Base-by-base conservation (phyloP, 2,797 vertebrate species). In the Coilia nasus region DNA sequence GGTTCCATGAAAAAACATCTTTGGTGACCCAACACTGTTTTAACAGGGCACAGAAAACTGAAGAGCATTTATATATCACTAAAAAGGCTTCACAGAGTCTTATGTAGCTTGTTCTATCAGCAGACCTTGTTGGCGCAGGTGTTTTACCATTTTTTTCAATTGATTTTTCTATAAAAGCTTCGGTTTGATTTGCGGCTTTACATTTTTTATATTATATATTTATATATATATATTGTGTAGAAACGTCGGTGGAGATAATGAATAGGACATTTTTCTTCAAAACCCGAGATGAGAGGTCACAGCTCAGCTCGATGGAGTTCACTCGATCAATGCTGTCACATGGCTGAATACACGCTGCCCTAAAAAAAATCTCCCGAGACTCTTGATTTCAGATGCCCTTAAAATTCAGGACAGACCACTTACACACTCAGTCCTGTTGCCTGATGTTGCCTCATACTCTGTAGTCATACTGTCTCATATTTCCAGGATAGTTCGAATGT, bases 381-480 rank as follows among this genome's bases (percentile, higher is more conserved):
- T 44, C 31, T 41, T 78, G 17, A 78, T 78, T 75, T 31, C 4
- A 75, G 64, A 75, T 75, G 12, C 28, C 64, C 23, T 71, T 71
- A 71, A 15, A 15, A 71, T 75, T 75, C 28, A 75, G 15, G 28
- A 75, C 64, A 75, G 67, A 75, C 14, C 67, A 75, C 28, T 75
- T 35, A 71, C 25, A 71, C 64, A 64, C 23, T 15, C 28, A 31
- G 67, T 75, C 67, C 19, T 75, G 28, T 35, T 75, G 67, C 67
- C 15, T 35, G 28, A 75, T 35, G 4, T 41, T 75, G 31, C 67
- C 28, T 75, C 67, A 75, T 75, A 35, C 31, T 17, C 12, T 41
- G 28, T 10, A 35, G 6, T 41, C 10, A 28, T 67, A 6, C 35
- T 41, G 35, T 21, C 31, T 35, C 14, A 21, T 78, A 15, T 31